Percentiles rank a stretch among this genome's conserved stretches.
Evolutionary conservation across 2,888 invertebrate genomes (phyloP).

Genomic region (Boloria euphrosyne): DNA sequence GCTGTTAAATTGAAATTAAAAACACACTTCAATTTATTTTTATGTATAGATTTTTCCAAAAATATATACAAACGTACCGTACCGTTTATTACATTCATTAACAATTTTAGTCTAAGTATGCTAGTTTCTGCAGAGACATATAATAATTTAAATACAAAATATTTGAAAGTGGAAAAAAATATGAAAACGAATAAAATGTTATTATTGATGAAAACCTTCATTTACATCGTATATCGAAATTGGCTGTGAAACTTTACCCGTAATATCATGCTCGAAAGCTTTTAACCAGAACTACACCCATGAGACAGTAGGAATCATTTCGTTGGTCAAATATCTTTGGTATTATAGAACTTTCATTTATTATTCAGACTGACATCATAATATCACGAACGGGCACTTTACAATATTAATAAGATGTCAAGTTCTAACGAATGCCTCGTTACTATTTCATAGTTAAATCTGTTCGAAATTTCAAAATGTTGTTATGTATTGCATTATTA

Average conservation of each 20-base stretch:
- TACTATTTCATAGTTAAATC: too few relatives aligned
- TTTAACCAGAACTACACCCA: conserved; percentile 25
- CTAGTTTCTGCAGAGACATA: too few relatives aligned
- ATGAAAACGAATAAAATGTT: not conserved
- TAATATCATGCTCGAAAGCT: conserved; percentile 26
- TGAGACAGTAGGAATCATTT: conserved; percentile 25
- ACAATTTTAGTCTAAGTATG: too few relatives aligned
- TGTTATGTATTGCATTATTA: too few relatives aligned
- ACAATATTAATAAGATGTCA: not conserved
- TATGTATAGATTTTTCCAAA: too few relatives aligned
- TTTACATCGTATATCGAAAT: not conserved
- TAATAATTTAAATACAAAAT: too few relatives aligned
- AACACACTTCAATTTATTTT: too few relatives aligned
- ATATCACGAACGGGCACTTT: not conserved
- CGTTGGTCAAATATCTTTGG: conserved; percentile 23
- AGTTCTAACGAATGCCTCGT: not conserved
- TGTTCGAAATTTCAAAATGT: too few relatives aligned
- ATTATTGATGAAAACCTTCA: not conserved
- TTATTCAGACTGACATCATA: conserved; percentile 2
- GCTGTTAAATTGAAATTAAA: too few relatives aligned
- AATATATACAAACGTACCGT: too few relatives aligned
- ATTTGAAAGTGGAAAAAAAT: too few relatives aligned
- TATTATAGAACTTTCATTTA: conserved; percentile 3
- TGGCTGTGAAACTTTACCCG: conserved; percentile 24
- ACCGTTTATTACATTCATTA: too few relatives aligned